phyloP scores from a whole-genome alignment of 2,797 vertebrate genomes.

The Malacoraja senta region DNA sequence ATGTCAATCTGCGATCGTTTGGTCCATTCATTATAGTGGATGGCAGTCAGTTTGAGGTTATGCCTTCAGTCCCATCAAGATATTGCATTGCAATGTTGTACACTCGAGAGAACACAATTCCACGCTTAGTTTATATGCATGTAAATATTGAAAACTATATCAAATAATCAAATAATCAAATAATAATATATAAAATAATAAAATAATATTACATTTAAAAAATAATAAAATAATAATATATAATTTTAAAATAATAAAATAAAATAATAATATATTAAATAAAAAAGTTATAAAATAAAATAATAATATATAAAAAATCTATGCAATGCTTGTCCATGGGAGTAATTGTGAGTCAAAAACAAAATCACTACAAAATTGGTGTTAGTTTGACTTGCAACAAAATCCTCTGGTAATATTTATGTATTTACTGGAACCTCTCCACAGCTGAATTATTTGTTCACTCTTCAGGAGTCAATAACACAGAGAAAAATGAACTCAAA shows the following conservation, averaged over 20 bases:
- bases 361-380: neutral
- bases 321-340: neutral
- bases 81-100: too few relatives aligned
- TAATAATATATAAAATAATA: too few relatives aligned
- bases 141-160: neutral
- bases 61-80: too few relatives aligned
- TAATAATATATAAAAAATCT: neutral
- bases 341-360: neutral
- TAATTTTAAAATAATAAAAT: too few relatives aligned
- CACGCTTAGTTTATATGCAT: neutral
- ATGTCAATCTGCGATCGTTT: neutral
- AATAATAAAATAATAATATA: too few relatives aligned
- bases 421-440: neutral
- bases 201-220: too few relatives aligned
- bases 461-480: neutral
- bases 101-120: too few relatives aligned
- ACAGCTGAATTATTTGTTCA: neutral
- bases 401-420: neutral
- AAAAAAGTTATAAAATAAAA: too few relatives aligned
- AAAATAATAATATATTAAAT: too few relatives aligned
- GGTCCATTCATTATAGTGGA: neutral
- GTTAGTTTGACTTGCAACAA: neutral
- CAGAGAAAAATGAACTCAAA: neutral
- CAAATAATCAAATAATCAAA: too few relatives aligned
- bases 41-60: neutral